Evolutionary conservation across 2,888 invertebrate genomes (phyloP).

Genomic region (Drosophila recens): DNA sequence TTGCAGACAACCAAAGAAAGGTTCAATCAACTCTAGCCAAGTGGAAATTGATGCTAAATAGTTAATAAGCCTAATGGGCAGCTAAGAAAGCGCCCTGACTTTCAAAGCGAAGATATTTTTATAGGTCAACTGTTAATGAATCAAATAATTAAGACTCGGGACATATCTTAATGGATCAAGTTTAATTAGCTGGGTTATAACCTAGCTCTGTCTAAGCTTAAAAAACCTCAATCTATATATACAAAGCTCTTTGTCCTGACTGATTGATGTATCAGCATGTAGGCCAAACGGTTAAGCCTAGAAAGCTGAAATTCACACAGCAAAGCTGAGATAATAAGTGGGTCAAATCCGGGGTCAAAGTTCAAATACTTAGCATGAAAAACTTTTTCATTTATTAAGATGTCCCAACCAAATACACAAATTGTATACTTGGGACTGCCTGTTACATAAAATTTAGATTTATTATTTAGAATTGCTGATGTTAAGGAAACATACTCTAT

Average conservation of each 20-base stretch:
- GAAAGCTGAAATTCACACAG: no score
- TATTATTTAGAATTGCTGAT: neutral
- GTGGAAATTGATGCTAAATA: conserved; percentile 49
- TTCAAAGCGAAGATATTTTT: neutral
- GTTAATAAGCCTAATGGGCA: conserved; percentile 39
- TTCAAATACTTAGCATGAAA: no score
- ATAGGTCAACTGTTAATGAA: no score
- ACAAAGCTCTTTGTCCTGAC: no score
- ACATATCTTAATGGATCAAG: neutral
- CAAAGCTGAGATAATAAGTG: no score
- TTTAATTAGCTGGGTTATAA: neutral
- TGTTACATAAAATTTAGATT: no score
- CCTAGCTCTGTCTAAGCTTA: neutral
- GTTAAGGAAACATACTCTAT: neutral
- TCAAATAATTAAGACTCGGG: neutral
- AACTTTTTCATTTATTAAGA: no score
- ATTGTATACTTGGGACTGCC: no score
- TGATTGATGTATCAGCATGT: no score
- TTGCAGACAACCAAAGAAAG: conserved; percentile 25
- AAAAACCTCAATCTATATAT: neutral
- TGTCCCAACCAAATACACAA: no score
- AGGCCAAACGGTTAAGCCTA: no score
- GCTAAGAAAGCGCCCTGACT: neutral
- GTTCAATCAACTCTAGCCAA: conserved; percentile 66
- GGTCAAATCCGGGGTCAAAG: no score